Percentiles rank a stretch among this genome's conserved stretches.
These are phyloP conservation scores for Clitarchus hookeri DNA, from an alignment of 2,888 invertebrate genomes.

Conservation along the genomic window DNA sequence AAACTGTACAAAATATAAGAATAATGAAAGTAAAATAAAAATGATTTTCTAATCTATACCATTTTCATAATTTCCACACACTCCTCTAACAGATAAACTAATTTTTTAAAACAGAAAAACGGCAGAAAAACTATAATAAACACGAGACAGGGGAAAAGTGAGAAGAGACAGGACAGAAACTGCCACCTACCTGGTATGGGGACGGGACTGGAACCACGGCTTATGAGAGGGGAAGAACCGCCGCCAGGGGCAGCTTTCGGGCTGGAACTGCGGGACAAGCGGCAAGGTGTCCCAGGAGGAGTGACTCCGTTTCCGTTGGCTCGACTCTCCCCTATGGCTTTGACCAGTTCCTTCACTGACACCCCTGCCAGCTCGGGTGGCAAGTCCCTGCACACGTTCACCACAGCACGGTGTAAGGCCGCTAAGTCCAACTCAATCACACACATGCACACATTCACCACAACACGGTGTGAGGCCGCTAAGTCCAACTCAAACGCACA, in stretches of 20 bases:
- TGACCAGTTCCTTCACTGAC: slow-evolving; percentile 74
- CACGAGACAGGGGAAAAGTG: no score
- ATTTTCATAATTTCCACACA: no score
- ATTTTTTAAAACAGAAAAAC: no score
- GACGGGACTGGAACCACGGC: slow-evolving; percentile 64
- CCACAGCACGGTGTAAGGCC: neutral
- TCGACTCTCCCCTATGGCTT: slow-evolving; percentile 72
- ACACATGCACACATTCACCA: slow-evolving; percentile 27
- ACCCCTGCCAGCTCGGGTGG: slow-evolving; percentile 64
- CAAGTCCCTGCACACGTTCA: slow-evolving; percentile 45
- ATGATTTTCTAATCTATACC: no score
- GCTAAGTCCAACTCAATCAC: neutral
- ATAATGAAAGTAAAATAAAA: no score
- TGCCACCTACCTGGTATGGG: slow-evolving; percentile 61
- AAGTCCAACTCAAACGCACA: neutral
- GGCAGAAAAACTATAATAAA: no score
- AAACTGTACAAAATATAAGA: no score
- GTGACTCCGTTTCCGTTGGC: slow-evolving; percentile 80
- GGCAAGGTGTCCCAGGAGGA: slow-evolving; percentile 63
- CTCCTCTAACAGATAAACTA: no score
- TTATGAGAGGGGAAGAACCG: slow-evolving; percentile 42
- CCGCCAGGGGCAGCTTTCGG: slow-evolving; percentile 64
- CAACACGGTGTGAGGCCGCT: neutral
- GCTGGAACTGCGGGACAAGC: slow-evolving; percentile 59
- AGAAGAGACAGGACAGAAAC: neutral